Evolutionary conservation across 2,797 vertebrate genomes (phyloP).

Genomic region (Sebastes paucispinis): DNA sequence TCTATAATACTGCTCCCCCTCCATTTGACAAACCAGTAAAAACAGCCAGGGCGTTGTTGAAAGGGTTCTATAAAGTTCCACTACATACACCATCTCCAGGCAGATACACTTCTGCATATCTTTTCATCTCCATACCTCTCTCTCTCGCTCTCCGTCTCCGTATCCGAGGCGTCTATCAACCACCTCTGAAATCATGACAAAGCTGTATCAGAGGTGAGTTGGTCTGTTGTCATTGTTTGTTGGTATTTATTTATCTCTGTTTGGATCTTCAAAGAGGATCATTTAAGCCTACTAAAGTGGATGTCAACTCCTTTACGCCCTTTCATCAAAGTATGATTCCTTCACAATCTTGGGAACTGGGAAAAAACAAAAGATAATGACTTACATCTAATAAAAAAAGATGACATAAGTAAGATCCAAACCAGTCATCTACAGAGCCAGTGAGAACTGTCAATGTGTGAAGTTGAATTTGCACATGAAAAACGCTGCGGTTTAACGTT

Average conservation of each 20-base stretch:
- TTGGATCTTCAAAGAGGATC: constrained; percentile 74
- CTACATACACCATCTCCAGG: background rate
- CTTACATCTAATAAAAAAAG: constrained; percentile 55
- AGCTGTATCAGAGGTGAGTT: constrained; percentile 35
- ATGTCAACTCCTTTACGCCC: constrained; percentile 73
- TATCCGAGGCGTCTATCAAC: constrained; percentile 24
- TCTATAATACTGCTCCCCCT: background rate
- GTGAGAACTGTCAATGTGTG: constrained; percentile 76
- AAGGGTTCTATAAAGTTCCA: background rate
- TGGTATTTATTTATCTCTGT: constrained; percentile 77
- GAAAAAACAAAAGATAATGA: constrained; percentile 70
- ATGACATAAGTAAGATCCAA: constrained; percentile 62
- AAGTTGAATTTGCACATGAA: constrained; percentile 83
- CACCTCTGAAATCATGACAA: constrained; percentile 40
- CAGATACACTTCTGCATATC: background rate
- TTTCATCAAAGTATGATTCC: constrained; percentile 60
- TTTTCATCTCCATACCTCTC: constrained; percentile 4
- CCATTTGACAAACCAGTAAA: constrained; percentile 12
- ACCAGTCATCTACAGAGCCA: constrained; percentile 58
- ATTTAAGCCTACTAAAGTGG: constrained; percentile 75
- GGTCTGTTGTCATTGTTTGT: constrained; percentile 62
- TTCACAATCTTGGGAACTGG: constrained; percentile 58
- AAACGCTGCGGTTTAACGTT: constrained; percentile 70
- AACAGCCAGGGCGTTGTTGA: background rate
- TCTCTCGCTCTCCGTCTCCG: background rate